phyloP scores from a whole-genome alignment of 1,140 invertebrate species.

The Grapholita molesta region DNA sequence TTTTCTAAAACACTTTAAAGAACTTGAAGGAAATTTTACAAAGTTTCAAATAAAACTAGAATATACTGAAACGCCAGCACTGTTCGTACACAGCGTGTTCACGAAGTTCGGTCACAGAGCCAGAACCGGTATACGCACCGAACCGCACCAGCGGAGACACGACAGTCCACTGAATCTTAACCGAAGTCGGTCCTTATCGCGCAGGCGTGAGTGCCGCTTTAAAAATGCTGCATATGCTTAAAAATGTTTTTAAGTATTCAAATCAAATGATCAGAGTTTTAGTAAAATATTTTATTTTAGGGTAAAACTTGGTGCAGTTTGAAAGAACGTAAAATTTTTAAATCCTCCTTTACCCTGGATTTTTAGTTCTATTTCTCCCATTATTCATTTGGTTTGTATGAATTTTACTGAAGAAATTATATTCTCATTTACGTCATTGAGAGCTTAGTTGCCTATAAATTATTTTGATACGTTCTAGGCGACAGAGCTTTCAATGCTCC shows the following conservation, averaged over 20 bases:
- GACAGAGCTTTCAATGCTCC: too few species aligned
- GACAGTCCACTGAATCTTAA: constrained; percentile 4
- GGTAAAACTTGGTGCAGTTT: background rate
- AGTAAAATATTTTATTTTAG: background rate
- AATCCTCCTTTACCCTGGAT: too few species aligned
- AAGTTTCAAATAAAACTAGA: background rate
- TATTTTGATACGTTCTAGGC: too few species aligned
- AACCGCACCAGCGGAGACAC: background rate
- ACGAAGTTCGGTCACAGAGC: background rate
- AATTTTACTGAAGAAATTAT: too few species aligned
- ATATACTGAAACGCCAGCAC: background rate
- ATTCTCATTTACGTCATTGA: too few species aligned
- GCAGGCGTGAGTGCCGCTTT: background rate
- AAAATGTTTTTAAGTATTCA: background rate
- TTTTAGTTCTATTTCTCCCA: too few species aligned
- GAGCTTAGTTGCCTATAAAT: too few species aligned
- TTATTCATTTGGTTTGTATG: too few species aligned
- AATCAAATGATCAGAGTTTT: background rate
- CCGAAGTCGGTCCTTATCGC: background rate
- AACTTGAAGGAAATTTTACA: background rate
- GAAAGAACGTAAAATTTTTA: background rate
- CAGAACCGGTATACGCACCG: background rate
- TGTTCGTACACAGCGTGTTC: background rate
- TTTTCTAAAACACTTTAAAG: background rate
- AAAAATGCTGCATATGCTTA: constrained; percentile 13